Conservation (phyloP, 2,113 vertebrate genomes). For the Forbesichthys papilliferus region DNA sequence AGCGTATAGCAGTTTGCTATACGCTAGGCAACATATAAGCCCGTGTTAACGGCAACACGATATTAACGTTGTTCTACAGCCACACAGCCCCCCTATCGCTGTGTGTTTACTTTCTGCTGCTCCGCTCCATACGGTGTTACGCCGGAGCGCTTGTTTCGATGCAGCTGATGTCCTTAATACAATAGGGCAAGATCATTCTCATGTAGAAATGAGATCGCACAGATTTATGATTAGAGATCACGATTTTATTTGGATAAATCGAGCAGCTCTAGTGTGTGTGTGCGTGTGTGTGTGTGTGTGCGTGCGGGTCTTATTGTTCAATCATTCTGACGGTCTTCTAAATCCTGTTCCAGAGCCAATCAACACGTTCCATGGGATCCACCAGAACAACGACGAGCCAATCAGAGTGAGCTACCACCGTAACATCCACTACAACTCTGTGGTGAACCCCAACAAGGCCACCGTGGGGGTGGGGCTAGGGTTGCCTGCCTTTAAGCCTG, state of each 20-base stretch:
- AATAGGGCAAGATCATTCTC: too few species aligned
- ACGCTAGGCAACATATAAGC: too few species aligned
- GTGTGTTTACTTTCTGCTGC: too few species aligned
- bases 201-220: too few species aligned
- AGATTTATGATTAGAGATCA: too few species aligned
- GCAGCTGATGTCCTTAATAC: background rate
- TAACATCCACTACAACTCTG: constrained; percentile 98
- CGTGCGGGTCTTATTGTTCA: background rate
- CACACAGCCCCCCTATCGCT: too few species aligned
- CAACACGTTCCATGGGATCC: constrained; percentile 97
- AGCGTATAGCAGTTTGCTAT: too few species aligned
- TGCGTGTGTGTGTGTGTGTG: background rate
- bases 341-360: constrained; percentile 83
- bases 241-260: too few species aligned
- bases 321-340: background rate
- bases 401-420: constrained; percentile 96
- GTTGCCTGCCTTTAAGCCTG: constrained; percentile 92
- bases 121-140: too few species aligned
- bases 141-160: too few species aligned
- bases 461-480: constrained; percentile 94
- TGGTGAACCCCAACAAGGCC: constrained; percentile 96
- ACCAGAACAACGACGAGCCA: constrained; percentile 94
- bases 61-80: too few species aligned
- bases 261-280: background rate
- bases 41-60: too few species aligned